phyloP scores from a whole-genome alignment of 1,140 invertebrate genomes.

The Bradynema listronoti region DNA sequence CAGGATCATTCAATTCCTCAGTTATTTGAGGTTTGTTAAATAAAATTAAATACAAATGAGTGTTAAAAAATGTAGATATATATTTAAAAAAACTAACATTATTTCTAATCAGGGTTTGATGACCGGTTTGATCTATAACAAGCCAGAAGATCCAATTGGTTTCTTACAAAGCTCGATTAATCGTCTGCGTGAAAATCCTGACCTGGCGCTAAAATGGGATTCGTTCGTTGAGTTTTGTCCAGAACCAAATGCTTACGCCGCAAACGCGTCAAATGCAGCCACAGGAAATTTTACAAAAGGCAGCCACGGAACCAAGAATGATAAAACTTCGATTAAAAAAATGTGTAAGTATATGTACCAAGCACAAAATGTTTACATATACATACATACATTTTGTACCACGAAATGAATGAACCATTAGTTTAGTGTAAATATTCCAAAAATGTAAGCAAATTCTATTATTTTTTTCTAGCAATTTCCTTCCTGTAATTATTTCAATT shows the following conservation, averaged over 20 bases:
- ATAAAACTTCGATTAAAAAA: constrained; percentile 4
- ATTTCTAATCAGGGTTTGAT: constrained; percentile 46
- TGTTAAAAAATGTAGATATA: neutral
- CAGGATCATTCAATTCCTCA: constrained; percentile 57
- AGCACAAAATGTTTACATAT: neutral
- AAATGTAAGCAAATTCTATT: too few relatives aligned
- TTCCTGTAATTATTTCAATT: neutral
- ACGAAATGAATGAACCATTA: too few relatives aligned
- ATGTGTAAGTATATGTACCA: neutral
- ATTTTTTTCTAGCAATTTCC: too few relatives aligned
- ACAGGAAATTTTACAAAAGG: too few relatives aligned
- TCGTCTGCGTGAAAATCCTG: constrained; percentile 37
- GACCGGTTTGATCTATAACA: constrained; percentile 56
- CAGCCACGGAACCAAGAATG: neutral
- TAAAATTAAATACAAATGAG: too few relatives aligned
- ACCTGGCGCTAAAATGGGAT: constrained; percentile 40
- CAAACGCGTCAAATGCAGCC: neutral
- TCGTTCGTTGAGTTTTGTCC: constrained; percentile 21
- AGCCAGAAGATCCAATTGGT: constrained; percentile 50
- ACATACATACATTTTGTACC: too few relatives aligned
- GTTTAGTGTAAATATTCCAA: too few relatives aligned
- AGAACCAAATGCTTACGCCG: neutral
- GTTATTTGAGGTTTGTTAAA: constrained; percentile 45
- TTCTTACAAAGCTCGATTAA: constrained; percentile 48
- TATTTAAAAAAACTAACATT: neutral